phyloP scores from a whole-genome alignment of 1,140 invertebrate genomes.

The Oedothorax gibbosus region DNA sequence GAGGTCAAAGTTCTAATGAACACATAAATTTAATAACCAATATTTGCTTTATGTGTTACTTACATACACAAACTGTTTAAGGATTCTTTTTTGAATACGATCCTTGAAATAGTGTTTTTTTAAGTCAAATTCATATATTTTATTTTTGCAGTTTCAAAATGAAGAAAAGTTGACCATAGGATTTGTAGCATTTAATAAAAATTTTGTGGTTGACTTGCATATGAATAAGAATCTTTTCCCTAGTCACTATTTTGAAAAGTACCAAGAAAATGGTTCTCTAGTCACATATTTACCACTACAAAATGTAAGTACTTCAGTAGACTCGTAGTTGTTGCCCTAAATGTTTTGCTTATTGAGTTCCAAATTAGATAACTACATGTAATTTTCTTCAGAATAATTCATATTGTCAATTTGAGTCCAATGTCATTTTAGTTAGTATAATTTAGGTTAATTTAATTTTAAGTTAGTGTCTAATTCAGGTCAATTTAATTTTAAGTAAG shows the following conservation, averaged over 20 bases:
- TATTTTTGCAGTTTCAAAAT: conserved; percentile 31
- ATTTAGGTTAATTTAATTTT: too few relatives aligned
- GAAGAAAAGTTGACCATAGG: conserved; percentile 49
- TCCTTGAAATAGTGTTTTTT: neutral
- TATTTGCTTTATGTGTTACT: too few relatives aligned
- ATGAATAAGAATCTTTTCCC: conserved; percentile 75
- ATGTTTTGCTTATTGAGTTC: neutral
- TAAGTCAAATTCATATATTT: neutral
- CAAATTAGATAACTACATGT: too few relatives aligned
- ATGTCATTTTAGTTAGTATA: too few relatives aligned
- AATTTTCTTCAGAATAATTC: too few relatives aligned
- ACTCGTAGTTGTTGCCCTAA: conserved; percentile 16
- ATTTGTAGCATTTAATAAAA: conserved; percentile 57
- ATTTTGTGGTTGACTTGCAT: conserved; percentile 54
- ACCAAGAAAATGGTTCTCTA: conserved; percentile 77
- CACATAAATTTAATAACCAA: too few relatives aligned
- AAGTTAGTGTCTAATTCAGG: too few relatives aligned
- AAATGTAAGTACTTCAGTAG: conserved; percentile 72
- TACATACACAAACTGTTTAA: too few relatives aligned
- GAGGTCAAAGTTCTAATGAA: too few relatives aligned
- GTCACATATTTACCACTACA: conserved; percentile 74
- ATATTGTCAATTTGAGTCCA: too few relatives aligned
- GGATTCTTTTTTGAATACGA: neutral
- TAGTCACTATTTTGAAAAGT: conserved; percentile 78
- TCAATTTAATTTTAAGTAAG: too few relatives aligned